A percentile compares a stretch with the other conserved stretches of the same genome.
Conservation (phyloP, 92 coral and sea anemone genomes). For the Ricordea florida region DNA sequence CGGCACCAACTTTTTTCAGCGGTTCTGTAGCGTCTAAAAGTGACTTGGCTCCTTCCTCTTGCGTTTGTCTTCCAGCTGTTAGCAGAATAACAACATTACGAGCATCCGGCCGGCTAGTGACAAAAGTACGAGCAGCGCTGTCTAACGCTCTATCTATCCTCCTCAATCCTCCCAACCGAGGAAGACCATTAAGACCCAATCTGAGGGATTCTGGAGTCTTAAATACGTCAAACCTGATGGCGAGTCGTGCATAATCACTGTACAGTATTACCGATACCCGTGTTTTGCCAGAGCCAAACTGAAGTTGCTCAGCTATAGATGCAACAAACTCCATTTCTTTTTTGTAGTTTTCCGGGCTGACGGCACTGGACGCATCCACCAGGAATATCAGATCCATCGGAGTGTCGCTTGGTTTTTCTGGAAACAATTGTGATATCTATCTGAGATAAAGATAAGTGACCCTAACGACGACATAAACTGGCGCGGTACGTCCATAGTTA, state of each 20-base stretch:
- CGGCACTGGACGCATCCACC: slow-evolving; percentile 62
- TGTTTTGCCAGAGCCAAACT: slow-evolving; percentile 50
- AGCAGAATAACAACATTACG: slow-evolving; percentile 62
- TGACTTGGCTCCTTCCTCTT: background rate
- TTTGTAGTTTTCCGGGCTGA: slow-evolving; percentile 22
- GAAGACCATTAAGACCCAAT: slow-evolving; percentile 33
- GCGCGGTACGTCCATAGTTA: too few species aligned
- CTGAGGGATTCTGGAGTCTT: slow-evolving; percentile 8
- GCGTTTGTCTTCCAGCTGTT: slow-evolving; percentile 53
- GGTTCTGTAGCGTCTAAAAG: slow-evolving; percentile 47
- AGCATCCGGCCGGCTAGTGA: slow-evolving; percentile 37
- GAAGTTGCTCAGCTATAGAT: slow-evolving; percentile 31
- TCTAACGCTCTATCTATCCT: slow-evolving; percentile 60
- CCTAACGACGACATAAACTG: too few species aligned
- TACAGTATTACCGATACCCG: slow-evolving; percentile 59
- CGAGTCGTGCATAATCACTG: slow-evolving; percentile 14
- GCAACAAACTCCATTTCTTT: slow-evolving; percentile 55
- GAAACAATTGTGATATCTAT: too few species aligned
- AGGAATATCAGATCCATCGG: slow-evolving; percentile 59
- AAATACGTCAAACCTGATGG: slow-evolving; percentile 24
- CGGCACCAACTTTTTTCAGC: slow-evolving; percentile 56
- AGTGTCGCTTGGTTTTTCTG: slow-evolving; percentile 23
- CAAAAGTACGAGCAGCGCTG: slow-evolving; percentile 20
- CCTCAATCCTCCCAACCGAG: slow-evolving; percentile 39
- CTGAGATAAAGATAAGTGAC: too few species aligned